Conservation (phyloP, 2,797 vertebrate genomes). For the Hipposideros larvatus region DNA sequence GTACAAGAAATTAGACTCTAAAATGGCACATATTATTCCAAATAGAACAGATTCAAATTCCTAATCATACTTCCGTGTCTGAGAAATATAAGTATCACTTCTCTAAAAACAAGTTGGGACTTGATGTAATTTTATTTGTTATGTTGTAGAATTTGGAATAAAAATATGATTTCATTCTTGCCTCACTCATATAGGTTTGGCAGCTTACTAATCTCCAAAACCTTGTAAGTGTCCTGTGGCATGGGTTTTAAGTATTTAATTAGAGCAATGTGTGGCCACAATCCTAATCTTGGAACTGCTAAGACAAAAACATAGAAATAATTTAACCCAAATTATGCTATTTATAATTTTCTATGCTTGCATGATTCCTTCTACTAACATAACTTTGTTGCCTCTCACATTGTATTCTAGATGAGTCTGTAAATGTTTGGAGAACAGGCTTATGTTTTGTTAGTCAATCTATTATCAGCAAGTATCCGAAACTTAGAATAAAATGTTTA, state of each 20-base stretch:
- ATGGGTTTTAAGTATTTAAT: background rate
- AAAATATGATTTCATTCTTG: background rate
- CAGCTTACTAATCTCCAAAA: background rate
- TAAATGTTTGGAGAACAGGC: background rate
- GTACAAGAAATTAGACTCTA: background rate
- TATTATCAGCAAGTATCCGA: background rate
- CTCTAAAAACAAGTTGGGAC: background rate
- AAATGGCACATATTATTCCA: background rate
- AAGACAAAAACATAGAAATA: background rate
- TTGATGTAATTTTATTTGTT: background rate
- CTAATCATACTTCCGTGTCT: background rate
- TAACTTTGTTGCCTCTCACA: background rate
- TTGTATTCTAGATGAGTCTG: background rate
- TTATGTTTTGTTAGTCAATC: background rate
- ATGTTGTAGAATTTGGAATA: background rate
- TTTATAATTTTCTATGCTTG: background rate
- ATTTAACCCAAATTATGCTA: background rate
- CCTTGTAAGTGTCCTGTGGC: background rate
- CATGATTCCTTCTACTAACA: background rate
- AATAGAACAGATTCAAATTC: background rate
- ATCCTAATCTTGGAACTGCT: background rate
- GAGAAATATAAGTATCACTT: background rate
- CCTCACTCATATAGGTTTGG: background rate
- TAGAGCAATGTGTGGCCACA: background rate
- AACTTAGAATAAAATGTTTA: background rate